Evolutionary conservation across 2,888 invertebrate species (phyloP).

Genomic region (Spatulosminthurus flaviceps): DNA sequence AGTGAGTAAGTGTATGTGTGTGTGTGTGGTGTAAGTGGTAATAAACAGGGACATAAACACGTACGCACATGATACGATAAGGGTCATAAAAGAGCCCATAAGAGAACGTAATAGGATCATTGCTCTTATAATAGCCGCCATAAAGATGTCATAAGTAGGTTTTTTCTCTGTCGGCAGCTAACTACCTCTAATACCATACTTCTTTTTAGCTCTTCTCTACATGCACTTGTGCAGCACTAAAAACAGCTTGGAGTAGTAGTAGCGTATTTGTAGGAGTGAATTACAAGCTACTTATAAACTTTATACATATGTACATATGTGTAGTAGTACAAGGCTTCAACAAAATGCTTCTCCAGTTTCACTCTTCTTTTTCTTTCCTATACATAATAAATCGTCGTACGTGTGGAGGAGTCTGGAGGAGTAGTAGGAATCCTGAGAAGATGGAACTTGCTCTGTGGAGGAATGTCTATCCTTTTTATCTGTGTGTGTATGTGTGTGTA

Average conservation of each 20-base stretch:
- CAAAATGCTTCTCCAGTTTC: background rate
- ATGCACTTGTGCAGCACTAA: no score
- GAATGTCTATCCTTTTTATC: no score
- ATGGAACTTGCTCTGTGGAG: no score
- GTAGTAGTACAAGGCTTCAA: background rate
- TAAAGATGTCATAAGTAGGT: conserved; percentile 57
- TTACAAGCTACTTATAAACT: background rate
- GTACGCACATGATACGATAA: conserved; percentile 50
- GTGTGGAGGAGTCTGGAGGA: background rate
- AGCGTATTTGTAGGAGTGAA: no score
- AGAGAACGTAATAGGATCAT: conserved; percentile 55
- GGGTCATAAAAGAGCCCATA: conserved; percentile 50
- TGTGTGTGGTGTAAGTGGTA: conserved; percentile 40
- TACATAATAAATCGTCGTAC: conserved; percentile 9
- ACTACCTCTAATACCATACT: background rate
- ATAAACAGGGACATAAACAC: conserved; percentile 48
- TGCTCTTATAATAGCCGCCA: conserved; percentile 55
- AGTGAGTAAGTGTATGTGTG: conserved; percentile 4
- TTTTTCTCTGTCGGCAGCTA: conserved; percentile 38
- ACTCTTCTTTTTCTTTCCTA: background rate
- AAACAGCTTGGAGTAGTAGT: no score
- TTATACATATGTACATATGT: background rate
- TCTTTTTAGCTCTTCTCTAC: background rate
- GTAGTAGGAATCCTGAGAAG: background rate
- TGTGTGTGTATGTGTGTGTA: no score